Percentiles rank a stretch among this genome's conserved stretches.
These are phyloP conservation scores for Ephestia elutella DNA, from an alignment of 1,140 invertebrate genomes.

Conservation along the genomic window DNA sequence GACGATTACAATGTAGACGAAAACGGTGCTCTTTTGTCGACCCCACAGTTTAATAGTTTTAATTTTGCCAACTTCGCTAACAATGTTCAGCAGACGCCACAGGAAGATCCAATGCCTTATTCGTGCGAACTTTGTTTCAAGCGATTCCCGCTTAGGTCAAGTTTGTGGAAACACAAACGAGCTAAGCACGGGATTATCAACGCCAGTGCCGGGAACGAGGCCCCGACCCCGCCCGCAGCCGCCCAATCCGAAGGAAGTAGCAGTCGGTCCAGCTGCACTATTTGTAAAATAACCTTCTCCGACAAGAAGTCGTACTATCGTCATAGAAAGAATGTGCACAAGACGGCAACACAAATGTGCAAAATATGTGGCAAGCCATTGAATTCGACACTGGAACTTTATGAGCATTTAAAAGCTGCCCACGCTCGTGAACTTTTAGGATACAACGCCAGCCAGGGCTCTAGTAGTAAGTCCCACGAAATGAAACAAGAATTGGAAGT, in stretches of 20 bases:
- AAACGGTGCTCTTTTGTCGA: slow-evolving; percentile 57
- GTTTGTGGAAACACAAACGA: slow-evolving; percentile 72
- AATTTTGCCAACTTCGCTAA: slow-evolving; percentile 55
- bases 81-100: slow-evolving; percentile 34
- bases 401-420: slow-evolving; percentile 66
- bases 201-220: slow-evolving; percentile 31
- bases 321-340: slow-evolving; percentile 70
- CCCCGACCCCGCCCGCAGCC: slow-evolving; percentile 28
- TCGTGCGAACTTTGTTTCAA: slow-evolving; percentile 70
- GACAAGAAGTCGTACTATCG: slow-evolving; percentile 73
- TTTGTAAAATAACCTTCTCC: slow-evolving; percentile 69
- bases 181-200: slow-evolving; percentile 70
- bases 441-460: slow-evolving; percentile 60
- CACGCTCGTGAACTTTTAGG: slow-evolving; percentile 69
- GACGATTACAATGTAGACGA: slow-evolving; percentile 66
- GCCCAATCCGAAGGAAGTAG: slow-evolving; percentile 25
- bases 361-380: slow-evolving; percentile 70
- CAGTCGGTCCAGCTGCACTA: slow-evolving; percentile 69
- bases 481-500: slow-evolving; percentile 43
- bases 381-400: slow-evolving; percentile 64
- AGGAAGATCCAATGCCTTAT: slow-evolving; percentile 43
- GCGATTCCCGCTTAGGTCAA: slow-evolving; percentile 65
- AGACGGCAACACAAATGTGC: slow-evolving; percentile 64
- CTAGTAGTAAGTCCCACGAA: slow-evolving; percentile 54
- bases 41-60: slow-evolving; percentile 72